phyloP scores from a whole-genome alignment of 2,797 vertebrate species.

The Dipus sagitta region DNA sequence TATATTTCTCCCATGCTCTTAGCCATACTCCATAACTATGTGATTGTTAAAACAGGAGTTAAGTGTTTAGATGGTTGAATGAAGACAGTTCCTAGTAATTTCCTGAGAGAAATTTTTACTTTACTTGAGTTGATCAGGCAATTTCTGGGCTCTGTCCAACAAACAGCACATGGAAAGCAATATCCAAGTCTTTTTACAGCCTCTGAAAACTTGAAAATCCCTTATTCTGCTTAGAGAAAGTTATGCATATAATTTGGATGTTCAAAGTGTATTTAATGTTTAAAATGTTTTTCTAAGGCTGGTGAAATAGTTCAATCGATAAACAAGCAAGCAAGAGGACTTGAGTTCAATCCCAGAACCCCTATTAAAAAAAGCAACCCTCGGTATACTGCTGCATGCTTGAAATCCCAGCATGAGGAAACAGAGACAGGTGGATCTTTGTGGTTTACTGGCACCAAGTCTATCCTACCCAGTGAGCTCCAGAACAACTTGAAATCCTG shows the following conservation, averaged over 20 bases:
- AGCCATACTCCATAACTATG: background rate
- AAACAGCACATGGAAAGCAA: background rate
- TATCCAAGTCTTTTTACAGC: background rate
- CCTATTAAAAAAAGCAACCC: too few relatives aligned
- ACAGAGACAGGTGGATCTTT: too few relatives aligned
- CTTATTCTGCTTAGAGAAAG: background rate
- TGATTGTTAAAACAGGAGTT: background rate
- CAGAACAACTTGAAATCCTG: too few relatives aligned
- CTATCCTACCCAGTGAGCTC: too few relatives aligned
- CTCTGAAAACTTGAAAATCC: constrained; percentile 29
- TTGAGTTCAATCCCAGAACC: too few relatives aligned
- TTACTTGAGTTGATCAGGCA: constrained; percentile 32
- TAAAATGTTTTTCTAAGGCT: constrained; percentile 21
- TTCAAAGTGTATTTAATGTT: constrained; percentile 59
- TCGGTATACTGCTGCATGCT: too few relatives aligned
- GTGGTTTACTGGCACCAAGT: too few relatives aligned
- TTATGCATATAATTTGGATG: constrained; percentile 45
- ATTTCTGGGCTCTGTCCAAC: background rate
- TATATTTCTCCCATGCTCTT: background rate
- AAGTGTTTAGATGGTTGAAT: background rate
- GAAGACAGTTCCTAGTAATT: background rate
- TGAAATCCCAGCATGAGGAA: too few relatives aligned
- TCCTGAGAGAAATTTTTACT: background rate
- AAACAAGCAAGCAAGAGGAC: too few relatives aligned
- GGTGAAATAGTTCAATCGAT: too few relatives aligned